Evolutionary conservation across 2,113 vertebrate species (phyloP), one percentile per base, ranked within the genome.

Genomic region (Nyctibius bracteatus): DNA sequence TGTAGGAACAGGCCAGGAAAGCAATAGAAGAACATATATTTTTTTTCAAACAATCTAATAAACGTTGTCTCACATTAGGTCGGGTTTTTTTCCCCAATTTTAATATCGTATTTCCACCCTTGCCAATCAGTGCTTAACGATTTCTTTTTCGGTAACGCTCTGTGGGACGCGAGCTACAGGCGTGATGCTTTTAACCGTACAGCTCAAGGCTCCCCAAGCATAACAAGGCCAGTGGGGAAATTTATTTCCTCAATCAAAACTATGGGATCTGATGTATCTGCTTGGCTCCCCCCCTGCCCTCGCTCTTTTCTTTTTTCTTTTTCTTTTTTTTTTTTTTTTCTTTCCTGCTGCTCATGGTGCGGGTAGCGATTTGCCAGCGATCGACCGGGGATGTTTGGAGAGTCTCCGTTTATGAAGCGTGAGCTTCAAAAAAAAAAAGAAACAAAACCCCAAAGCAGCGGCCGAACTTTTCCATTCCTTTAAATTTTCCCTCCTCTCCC

Each of bases 401-500:
- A 70, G 2, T 24, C 57, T 37, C 52, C 11, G 8, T 2, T 75
- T 67, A 57, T 39, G 19, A 72, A 59, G 58, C 2, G 11, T 66
- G 43, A 13, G 25, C 81, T 91, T 63, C 24, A 46, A 88, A 85
- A 72, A 80, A 43, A 37, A 94, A 44, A 72, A 80, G 47, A 37
- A 94, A 44, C 31, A 47, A 75, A 92, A 27, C 17, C 63, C 39
- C 73, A 58, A 74, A 67, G 39, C 70, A 63, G 49, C 43, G 6
- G 33, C 67, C 14, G 17, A 97, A 97, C 85, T 95, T 95, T 82
- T 58, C 58, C 79, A 35, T 80, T 65, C 71, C 88, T 96, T 95
- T 95, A 77, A 94, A 94, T 95, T 94, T 95, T 94, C 92, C 94
- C 95, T 93, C 94, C 87, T 88, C 74, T 84, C 74, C 81, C 81